Percentiles rank a stretch among this genome's conserved stretches.
These are phyloP conservation scores for Paramisgurnus dabryanus DNA, from an alignment of 2,113 vertebrate genomes.

Conservation along the genomic window DNA sequence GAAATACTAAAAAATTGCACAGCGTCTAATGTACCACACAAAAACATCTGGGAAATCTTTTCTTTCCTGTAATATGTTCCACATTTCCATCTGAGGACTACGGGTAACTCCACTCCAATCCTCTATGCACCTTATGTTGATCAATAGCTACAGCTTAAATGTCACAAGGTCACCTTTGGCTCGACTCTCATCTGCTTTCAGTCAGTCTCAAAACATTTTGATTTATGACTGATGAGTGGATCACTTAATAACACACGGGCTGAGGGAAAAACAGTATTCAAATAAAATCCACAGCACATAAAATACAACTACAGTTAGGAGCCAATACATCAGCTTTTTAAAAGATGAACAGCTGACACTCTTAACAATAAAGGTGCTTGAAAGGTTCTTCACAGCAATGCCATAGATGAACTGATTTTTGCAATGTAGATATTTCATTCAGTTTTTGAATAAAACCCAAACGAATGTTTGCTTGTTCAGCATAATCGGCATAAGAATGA, in stretches of 20 bases:
- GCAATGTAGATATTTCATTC: no score
- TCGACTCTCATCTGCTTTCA: neutral
- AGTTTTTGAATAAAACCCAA: no score
- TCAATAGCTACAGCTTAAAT: neutral
- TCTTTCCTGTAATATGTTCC: neutral
- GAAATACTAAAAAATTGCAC: neutral
- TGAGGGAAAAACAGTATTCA: neutral
- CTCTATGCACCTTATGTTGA: neutral
- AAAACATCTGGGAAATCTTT: neutral
- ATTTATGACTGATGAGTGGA: slow-evolving; percentile 29
- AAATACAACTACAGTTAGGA: slow-evolving; percentile 1
- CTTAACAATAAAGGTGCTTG: neutral
- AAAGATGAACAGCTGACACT: neutral
- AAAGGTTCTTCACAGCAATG: no score
- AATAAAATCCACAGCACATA: slow-evolving; percentile 8
- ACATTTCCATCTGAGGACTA: neutral
- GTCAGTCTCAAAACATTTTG: neutral
- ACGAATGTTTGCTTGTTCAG: no score
- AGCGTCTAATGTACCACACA: neutral
- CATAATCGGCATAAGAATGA: no score
- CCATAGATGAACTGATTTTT: no score
- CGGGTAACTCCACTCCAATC: neutral
- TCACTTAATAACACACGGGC: slow-evolving; percentile 1
- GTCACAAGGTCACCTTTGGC: neutral
- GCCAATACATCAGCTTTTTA: neutral